Conservation (phyloP, 2,797 vertebrate genomes). For the Apogon talboti region DNA sequence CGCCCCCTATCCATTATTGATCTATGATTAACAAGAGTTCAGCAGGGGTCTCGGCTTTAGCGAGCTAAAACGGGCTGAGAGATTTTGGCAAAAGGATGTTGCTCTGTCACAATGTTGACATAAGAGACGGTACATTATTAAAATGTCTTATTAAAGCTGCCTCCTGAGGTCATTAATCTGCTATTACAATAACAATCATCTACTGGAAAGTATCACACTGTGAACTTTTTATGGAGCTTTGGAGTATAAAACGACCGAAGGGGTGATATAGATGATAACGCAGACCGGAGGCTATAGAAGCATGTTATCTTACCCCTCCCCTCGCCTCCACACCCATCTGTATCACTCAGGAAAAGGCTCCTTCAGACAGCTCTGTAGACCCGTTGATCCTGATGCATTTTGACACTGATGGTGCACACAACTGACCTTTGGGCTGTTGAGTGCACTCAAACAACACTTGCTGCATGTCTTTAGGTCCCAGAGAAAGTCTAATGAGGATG, state of each 20-base stretch:
- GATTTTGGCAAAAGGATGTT: conserved; percentile 17
- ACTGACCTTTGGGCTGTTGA: conserved; percentile 75
- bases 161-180: neutral
- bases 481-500: conserved; percentile 85
- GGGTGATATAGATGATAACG: conserved; percentile 41
- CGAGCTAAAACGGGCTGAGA: neutral
- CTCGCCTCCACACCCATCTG: conserved; percentile 49
- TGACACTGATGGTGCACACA: conserved; percentile 79
- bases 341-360: conserved; percentile 65
- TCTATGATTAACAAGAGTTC: conserved; percentile 66
- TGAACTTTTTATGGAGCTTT: conserved; percentile 19
- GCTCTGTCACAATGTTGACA: neutral
- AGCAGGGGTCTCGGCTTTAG: conserved; percentile 30
- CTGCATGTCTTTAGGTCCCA: conserved; percentile 83
- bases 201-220: neutral
- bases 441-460: conserved; percentile 82
- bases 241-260: conserved; percentile 38
- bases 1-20: conserved; percentile 76
- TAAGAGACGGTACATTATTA: conserved; percentile 14
- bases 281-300: conserved; percentile 46
- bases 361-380: conserved; percentile 54
- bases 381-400: conserved; percentile 77
- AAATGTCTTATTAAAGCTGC: conserved; percentile 6
- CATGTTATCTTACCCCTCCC: conserved; percentile 16
- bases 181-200: conserved; percentile 1